Evolutionary conservation across 92 coral and sea anemone genomes (phyloP).

Genomic region (Epizoanthus fatuus): DNA sequence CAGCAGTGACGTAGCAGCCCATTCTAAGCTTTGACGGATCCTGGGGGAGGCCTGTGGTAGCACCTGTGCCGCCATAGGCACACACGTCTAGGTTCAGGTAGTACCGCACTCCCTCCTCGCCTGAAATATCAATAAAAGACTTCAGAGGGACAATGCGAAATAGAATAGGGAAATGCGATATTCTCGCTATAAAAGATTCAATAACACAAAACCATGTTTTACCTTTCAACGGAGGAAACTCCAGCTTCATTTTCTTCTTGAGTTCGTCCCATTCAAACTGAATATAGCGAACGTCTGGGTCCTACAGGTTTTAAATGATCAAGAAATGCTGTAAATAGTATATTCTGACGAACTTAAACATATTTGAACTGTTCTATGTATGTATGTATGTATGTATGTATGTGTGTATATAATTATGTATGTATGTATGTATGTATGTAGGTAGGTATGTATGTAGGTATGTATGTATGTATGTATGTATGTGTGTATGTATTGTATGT

Average conservation of each 20-base stretch:
- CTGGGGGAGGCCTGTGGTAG: constrained; percentile 26
- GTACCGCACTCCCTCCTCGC: neutral
- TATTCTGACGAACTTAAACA: neutral
- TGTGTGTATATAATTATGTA: too few relatives aligned
- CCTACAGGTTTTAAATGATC: neutral
- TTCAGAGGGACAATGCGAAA: neutral
- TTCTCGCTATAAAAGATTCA: neutral
- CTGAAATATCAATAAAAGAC: neutral
- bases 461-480: too few relatives aligned
- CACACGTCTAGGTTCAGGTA: constrained; percentile 42
- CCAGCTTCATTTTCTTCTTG: constrained; percentile 23
- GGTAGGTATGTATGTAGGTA: too few relatives aligned
- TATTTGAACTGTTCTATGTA: neutral
- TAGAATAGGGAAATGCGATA: neutral
- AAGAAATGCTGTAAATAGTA: neutral
- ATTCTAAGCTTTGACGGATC: neutral
- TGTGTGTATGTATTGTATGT: too few relatives aligned
- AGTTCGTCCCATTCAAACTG: constrained; percentile 35
- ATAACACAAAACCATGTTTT: neutral
- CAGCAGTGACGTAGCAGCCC: constrained; percentile 31
- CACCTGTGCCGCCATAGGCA: constrained; percentile 41
- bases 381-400: too few relatives aligned
- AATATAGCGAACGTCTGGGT: neutral
- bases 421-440: too few relatives aligned
- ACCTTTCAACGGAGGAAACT: constrained; percentile 5